A percentile compares a stretch with the other conserved stretches of the same genome.
phyloP scores from a whole-genome alignment of 2,888 invertebrate genomes.

The Hydriomena furcata region DNA sequence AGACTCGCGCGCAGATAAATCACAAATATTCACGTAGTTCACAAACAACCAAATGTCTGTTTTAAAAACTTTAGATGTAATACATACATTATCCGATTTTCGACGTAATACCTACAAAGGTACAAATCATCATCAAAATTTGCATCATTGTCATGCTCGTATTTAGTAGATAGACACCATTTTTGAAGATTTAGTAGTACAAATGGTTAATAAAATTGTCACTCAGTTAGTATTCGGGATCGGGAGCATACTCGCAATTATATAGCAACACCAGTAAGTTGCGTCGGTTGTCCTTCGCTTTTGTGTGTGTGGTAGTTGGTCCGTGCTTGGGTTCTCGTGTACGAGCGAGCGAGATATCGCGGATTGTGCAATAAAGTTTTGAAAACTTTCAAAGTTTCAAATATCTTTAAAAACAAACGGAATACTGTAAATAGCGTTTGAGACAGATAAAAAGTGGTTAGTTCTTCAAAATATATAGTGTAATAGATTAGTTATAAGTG shows the following conservation, averaged over 20 bases:
- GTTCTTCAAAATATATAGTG: background rate
- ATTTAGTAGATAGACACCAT: no score
- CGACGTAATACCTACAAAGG: no score
- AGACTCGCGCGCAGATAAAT: no score
- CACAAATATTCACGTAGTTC: no score
- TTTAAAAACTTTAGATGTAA: no score
- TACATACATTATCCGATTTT: no score
- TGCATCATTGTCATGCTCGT: no score
- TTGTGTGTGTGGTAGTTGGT: constrained; percentile 11
- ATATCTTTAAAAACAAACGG: constrained; percentile 23
- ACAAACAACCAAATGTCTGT: no score
- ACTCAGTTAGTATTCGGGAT: no score
- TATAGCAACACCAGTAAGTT: background rate
- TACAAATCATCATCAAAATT: no score
- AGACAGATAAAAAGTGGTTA: background rate
- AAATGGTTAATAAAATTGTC: no score
- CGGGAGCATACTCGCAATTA: background rate
- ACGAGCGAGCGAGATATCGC: constrained; percentile 20
- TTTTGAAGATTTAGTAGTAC: no score
- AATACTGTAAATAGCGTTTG: background rate
- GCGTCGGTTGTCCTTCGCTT: background rate
- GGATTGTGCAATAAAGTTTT: constrained; percentile 65
- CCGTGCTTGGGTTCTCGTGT: constrained; percentile 30
- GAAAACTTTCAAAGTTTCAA: constrained; percentile 47
- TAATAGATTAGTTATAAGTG: constrained; percentile 1